phyloP scores from a whole-genome alignment of 2,888 invertebrate genomes.

The Marasmarcha lunaedactyla region DNA sequence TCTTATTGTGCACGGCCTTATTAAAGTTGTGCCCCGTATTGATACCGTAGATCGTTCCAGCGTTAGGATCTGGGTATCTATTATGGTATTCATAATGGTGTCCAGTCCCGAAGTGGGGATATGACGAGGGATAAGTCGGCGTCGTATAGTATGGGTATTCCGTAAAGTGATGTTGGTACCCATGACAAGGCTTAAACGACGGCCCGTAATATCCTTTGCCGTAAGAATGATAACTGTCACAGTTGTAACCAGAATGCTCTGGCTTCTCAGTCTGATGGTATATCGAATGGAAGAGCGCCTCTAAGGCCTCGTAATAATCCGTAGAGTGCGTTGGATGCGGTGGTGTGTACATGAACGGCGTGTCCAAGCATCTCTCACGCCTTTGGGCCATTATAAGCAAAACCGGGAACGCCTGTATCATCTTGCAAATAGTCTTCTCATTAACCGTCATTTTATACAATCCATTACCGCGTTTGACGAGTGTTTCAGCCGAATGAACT shows the following conservation, averaged over 20 bases:
- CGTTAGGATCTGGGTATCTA: constrained; percentile 16
- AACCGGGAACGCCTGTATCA: constrained; percentile 52
- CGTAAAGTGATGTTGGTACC: constrained; percentile 2
- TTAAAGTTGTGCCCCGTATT: constrained; percentile 19
- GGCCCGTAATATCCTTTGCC: constrained; percentile 1
- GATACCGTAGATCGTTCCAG: constrained; percentile 3
- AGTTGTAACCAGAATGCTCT: constrained; percentile 12
- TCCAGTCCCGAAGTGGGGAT: constrained; percentile 16
- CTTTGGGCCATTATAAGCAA: constrained; percentile 53
- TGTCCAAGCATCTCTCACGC: constrained; percentile 39
- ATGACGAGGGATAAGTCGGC: neutral
- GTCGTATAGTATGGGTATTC: constrained; percentile 5
- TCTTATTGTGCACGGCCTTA: constrained; percentile 26
- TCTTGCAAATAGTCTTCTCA: constrained; percentile 39
- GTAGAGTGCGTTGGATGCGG: constrained; percentile 49
- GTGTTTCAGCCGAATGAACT: too few relatives aligned
- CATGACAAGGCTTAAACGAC: neutral
- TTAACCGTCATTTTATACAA: constrained; percentile 36
- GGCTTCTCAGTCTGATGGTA: neutral
- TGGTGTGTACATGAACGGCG: constrained; percentile 48
- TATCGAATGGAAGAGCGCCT: constrained; percentile 32
- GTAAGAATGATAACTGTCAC: constrained; percentile 2
- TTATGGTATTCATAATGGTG: constrained; percentile 22
- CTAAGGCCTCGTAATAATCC: constrained; percentile 54
- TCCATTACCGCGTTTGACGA: too few relatives aligned